Evolutionary conservation across 1,140 invertebrate genomes (phyloP), one percentile per base, ranked within the genome.

Genomic region (Venustaconcha ellipsiformis): DNA sequence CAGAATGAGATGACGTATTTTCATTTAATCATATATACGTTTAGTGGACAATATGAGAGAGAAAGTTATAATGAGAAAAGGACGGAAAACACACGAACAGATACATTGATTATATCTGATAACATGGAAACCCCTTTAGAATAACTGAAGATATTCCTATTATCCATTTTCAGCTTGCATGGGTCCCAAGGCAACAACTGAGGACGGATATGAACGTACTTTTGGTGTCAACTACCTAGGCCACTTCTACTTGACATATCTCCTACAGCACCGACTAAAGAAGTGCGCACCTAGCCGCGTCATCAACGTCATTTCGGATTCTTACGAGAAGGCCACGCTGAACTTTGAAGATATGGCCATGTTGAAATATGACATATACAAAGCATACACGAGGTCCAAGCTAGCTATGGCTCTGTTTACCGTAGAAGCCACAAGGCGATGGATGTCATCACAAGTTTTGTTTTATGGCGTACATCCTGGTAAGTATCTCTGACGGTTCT

Each of bases 171-270:
- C 80, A 89, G 88, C 76, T 55, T 89, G 88, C 76, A 72, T 88
- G 82, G 88, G 88, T 15, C 88, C 88, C 5, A 84, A 84, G 62
- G 78, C 78, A 1, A 82, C 81, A 2, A 90, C 90, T 13, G 79
- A 83, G 23, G 95, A 97, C 90, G 95, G 95, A 0, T 95, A 95
- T 90, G 96, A 97, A 90, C 93, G 94, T 64, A 94, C 95, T 23
- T 85, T 91, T 58, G 89, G 88, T 12, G 88, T 90, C 12, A 91
- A 91, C 76, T 88, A 91, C 79, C 80, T 91, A 13, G 89, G 89
- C 8, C 87, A 89, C 69, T 88, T 87, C 81, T 86, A 86, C 57
- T 79, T 89, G 59, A 87, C 86, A 0, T 75, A 83, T 18, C 73
- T 88, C 6, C 76, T 89, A 37, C 78, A 81, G 20, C 84, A 87